A percentile compares a stretch with the other conserved stretches of the same genome.
Evolutionary conservation across 2,888 invertebrate genomes (phyloP).

Genomic region (Patella caerulea): DNA sequence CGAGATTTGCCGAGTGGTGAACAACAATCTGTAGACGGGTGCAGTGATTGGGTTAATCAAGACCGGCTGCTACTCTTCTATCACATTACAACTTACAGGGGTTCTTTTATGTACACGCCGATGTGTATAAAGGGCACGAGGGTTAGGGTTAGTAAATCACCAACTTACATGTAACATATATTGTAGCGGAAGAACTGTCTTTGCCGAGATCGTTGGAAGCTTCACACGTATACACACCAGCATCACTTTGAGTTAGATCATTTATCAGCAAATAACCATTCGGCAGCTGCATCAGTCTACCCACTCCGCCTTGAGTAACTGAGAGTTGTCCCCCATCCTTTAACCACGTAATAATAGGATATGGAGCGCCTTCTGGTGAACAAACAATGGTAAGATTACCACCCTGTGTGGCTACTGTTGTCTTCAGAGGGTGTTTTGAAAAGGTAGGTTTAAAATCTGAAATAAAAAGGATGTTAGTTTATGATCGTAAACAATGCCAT

Average conservation of each 20-base stretch:
- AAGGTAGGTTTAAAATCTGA: conserved; percentile 84
- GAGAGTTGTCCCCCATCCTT: conserved; percentile 75
- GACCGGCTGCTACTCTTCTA: too few species aligned
- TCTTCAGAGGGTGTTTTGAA: conserved; percentile 87
- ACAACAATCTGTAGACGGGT: too few species aligned
- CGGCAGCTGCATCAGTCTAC: conserved; percentile 78
- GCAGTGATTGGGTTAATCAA: too few species aligned
- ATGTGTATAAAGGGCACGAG: too few species aligned
- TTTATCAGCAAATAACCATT: conserved; percentile 89
- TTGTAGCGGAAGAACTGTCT: conserved; percentile 32
- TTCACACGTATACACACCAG: conserved; percentile 59
- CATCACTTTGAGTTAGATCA: conserved; percentile 45
- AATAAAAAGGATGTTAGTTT: background rate
- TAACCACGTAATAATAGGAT: conserved; percentile 84
- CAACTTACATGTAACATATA: conserved; percentile 40
- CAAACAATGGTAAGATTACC: conserved; percentile 91
- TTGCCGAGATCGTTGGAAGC: conserved; percentile 56
- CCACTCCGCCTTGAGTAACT: conserved; percentile 19
- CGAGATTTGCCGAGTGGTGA: too few species aligned
- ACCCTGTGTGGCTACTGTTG: conserved; percentile 87
- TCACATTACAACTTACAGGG: too few species aligned
- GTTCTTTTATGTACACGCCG: too few species aligned
- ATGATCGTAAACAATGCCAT: too few species aligned
- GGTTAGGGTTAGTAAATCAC: background rate
- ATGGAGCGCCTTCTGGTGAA: conserved; percentile 94